Conservation (phyloP, 2,797 vertebrate genomes). For the Falco novaeseelandiae region DNA sequence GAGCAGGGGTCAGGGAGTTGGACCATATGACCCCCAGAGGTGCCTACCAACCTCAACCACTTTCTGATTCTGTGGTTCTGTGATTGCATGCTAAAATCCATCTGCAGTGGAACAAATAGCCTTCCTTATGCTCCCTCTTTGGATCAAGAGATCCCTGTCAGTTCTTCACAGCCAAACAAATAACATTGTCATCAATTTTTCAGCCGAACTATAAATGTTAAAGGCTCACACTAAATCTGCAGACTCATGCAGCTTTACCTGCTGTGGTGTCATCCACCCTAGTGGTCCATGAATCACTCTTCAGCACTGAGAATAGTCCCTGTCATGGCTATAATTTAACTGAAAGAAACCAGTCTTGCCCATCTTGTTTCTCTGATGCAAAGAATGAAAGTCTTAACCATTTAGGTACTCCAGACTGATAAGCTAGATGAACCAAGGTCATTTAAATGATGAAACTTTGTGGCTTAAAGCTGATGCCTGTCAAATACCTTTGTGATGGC, state of each 20-base stretch:
- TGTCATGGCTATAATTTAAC: neutral
- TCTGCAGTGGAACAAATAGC: neutral
- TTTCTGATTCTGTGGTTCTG: neutral
- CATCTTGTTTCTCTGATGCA: neutral
- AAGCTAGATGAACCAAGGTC: neutral
- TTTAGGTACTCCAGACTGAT: neutral
- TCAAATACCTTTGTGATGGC: neutral
- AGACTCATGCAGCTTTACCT: neutral
- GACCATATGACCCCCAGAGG: neutral
- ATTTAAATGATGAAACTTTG: neutral
- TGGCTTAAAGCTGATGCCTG: neutral
- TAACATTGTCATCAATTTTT: neutral
- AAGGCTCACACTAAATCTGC: neutral
- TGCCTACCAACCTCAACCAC: neutral
- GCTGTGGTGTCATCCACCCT: neutral
- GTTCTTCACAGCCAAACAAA: neutral
- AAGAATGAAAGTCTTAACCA: neutral
- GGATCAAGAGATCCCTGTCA: neutral
- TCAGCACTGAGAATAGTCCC: neutral
- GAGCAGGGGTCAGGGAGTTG: rapidly evolving
- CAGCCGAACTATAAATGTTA: neutral
- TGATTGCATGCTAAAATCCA: neutral
- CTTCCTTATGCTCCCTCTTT: neutral
- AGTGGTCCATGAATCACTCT: neutral
- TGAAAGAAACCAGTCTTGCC: neutral